Percentiles rank a stretch among this genome's conserved stretches.
Conservation (phyloP, 2,888 invertebrate species). For the Arrhopalites spinosus region DNA sequence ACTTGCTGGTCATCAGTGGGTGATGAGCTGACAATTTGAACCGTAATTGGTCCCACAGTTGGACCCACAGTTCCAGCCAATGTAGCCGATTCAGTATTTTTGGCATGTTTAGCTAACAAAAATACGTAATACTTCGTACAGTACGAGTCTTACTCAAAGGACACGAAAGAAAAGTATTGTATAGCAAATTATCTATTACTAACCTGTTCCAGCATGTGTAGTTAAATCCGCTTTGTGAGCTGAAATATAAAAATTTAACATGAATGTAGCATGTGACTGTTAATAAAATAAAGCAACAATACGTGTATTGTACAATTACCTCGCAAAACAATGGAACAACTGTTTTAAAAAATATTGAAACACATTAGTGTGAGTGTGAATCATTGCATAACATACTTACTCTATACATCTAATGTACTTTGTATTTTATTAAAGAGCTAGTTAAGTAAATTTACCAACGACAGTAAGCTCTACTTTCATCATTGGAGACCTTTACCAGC, state of each 20-base stretch:
- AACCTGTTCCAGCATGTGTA: constrained; percentile 39
- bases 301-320: too few species aligned
- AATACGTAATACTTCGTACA: too few species aligned
- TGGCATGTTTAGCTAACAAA: constrained; percentile 40
- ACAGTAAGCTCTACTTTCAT: constrained; percentile 49
- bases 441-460: constrained; percentile 27
- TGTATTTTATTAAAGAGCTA: too few species aligned
- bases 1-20: constrained; percentile 34
- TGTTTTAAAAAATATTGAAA: too few species aligned
- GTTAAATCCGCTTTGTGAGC: constrained; percentile 47
- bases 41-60: constrained; percentile 45
- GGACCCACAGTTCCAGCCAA: constrained; percentile 41
- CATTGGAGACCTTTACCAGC: constrained; percentile 52
- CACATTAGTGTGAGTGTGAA: not conserved
- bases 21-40: constrained; percentile 50
- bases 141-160: too few species aligned
- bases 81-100: constrained; percentile 42
- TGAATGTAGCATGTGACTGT: too few species aligned
- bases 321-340: constrained; percentile 48
- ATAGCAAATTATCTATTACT: too few species aligned
- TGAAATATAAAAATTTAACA: too few species aligned
- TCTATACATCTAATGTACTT: too few species aligned
- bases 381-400: not conserved
- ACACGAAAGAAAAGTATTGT: too few species aligned
- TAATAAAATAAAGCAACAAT: too few species aligned